Base-by-base conservation (phyloP, 2,888 invertebrate genomes). In the Odontomyia ornata region DNA sequence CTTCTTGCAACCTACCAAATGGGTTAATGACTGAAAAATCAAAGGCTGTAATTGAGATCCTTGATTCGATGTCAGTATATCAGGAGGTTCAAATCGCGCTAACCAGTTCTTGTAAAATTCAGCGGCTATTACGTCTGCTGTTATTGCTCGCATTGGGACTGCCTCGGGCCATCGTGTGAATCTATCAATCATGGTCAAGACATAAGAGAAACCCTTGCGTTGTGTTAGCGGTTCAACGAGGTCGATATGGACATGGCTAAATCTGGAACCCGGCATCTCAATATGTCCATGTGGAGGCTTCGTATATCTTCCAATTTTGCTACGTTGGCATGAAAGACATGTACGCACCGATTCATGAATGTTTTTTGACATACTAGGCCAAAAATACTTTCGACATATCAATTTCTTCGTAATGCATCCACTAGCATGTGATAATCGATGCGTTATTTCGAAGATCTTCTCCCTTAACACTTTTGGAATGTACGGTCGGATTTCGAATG, bases 181-280 rank as follows among this genome's bases (percentile, higher is more conserved):
- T 80, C 72, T 28, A 64, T 80, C 79, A 21, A 80, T 77, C n/a
- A 82, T 81, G 0, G 86, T 85, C 2, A 86, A 80, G 36, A 82
- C 81, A 77, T 85, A 86, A 7, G 43, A 43, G 1, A 1, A 82
- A 27, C 81, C 83, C 13, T 83, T 47, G 0, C 82, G 82, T 2
- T 72, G 4, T 13, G 85, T 84, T 9, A 87, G 79, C 0, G 86
- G 86, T 1, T 86, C 86, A 1, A 88, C 82, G 5, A 88, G 80
- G 80, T 88, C 86, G 15, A 88, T 81, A 80, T 88, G 85, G 23
- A 87, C 80, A 76, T 85, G 84, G 5, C 79, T 76, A 80, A 87
- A 65, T 15, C 76, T 60, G 15, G 25, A 11, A 1, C 64, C 30
- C 3, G 76, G 76, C 0, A 76, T 43, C 9, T 47, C 2, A 28